Evolutionary conservation across 2,888 invertebrate species (phyloP).

Genomic region (Malthinus seriepunctatus): DNA sequence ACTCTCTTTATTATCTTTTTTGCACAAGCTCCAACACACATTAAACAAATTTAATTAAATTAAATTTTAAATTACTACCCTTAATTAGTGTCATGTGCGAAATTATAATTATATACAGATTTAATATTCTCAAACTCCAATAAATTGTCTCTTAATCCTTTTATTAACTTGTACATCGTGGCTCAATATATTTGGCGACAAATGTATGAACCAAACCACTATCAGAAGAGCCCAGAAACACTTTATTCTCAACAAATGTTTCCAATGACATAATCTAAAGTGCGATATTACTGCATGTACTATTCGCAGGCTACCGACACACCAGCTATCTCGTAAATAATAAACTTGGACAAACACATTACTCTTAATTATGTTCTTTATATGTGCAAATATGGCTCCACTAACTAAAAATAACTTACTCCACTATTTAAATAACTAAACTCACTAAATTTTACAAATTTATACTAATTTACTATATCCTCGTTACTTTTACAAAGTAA

Average conservation of each 20-base stretch:
- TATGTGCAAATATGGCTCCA: slow-evolving; percentile 29
- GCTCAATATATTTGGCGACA: slow-evolving; percentile 33
- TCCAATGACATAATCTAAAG: slow-evolving; percentile 44
- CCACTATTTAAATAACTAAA: not conserved
- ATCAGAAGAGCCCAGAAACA: slow-evolving; percentile 40
- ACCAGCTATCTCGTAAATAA: slow-evolving; percentile 43
- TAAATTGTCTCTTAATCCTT: slow-evolving; percentile 26
- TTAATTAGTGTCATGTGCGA: too few species aligned
- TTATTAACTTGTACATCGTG: slow-evolving; percentile 23
- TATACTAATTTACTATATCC: too few species aligned
- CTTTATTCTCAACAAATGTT: slow-evolving; percentile 45
- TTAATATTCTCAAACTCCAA: slow-evolving; percentile 9
- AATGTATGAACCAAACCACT: slow-evolving; percentile 38
- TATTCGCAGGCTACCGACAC: slow-evolving; percentile 23
- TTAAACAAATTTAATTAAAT: too few species aligned
- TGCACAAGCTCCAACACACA: too few species aligned
- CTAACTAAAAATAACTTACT: slow-evolving; percentile 8
- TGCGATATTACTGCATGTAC: slow-evolving; percentile 36
- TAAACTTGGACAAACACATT: slow-evolving; percentile 45
- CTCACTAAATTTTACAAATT: too few species aligned
- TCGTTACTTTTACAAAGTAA: too few species aligned
- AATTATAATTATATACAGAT: not conserved
- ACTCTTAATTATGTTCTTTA: slow-evolving; percentile 42
- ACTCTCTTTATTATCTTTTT: too few species aligned
- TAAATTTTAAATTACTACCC: too few species aligned